A percentile compares a stretch with the other conserved stretches of the same genome.
These are phyloP conservation scores for Chouioia cunea DNA, from an alignment of 2,888 invertebrate species.

Conservation along the genomic window DNA sequence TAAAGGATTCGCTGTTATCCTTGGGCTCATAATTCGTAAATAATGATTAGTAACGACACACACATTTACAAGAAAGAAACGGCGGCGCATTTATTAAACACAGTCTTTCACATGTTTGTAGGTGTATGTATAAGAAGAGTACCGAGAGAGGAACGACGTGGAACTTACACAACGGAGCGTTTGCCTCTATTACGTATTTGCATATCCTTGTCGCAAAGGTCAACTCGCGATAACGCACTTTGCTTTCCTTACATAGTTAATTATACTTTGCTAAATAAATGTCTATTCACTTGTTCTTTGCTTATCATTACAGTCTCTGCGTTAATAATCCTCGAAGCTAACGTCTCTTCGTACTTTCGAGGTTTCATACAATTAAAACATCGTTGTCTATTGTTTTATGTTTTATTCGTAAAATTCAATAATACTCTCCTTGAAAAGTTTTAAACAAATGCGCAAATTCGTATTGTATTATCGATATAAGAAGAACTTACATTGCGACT, in stretches of 20 bases:
- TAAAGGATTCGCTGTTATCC: no score
- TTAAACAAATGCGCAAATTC: neutral
- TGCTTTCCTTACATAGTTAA: conserved; percentile 1
- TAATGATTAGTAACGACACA: neutral
- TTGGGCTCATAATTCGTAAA: no score
- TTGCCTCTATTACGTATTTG: neutral
- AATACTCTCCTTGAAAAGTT: neutral
- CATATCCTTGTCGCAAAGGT: conserved; percentile 7
- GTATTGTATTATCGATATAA: neutral
- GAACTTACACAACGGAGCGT: conserved; percentile 1
- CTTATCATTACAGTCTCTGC: neutral
- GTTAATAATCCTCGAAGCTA: conserved; percentile 27
- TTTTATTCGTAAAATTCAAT: conserved; percentile 19
- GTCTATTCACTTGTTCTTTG: neutral
- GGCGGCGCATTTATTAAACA: conserved; percentile 59
- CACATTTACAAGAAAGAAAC: conserved; percentile 51
- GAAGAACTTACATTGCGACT: conserved; percentile 20
- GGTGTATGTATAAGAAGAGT: conserved; percentile 42
- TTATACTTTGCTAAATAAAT: conserved; percentile 1
- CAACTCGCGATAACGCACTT: neutral
- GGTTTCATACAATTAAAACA: conserved; percentile 30
- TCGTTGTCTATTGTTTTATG: conserved; percentile 15
- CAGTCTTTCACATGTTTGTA: conserved; percentile 58
- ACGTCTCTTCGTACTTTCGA: conserved; percentile 16
- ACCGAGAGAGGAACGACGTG: conserved; percentile 41